Evolutionary conservation across 2,797 vertebrate species (phyloP).

Genomic region (Sebastes hubbsi): DNA sequence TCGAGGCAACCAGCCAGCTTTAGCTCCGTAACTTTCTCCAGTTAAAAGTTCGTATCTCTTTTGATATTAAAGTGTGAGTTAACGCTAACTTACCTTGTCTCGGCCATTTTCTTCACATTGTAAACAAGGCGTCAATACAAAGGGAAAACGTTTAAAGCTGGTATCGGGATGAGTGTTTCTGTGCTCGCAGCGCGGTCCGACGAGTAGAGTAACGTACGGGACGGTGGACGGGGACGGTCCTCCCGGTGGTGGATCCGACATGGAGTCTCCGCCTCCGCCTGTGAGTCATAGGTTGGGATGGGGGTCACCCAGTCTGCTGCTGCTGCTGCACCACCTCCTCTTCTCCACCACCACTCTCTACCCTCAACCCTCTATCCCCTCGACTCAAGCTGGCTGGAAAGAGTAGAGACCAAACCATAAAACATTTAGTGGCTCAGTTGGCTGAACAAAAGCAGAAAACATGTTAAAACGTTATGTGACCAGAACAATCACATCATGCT

Average conservation of each 20-base stretch:
- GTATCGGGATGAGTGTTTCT: neutral
- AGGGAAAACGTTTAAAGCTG: neutral
- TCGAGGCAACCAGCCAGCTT: neutral
- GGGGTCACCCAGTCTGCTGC: conserved; percentile 58
- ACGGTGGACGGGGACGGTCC: neutral
- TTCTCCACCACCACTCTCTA: neutral
- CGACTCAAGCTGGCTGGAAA: neutral
- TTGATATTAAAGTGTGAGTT: neutral
- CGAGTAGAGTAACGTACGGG: conserved; percentile 31
- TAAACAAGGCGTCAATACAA: conserved; percentile 40
- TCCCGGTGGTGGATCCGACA: conserved; percentile 51
- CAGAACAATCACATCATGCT: neutral
- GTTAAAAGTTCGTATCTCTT: neutral
- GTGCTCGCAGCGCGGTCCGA: conserved; percentile 15
- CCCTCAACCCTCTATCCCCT: neutral
- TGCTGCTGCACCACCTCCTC: neutral
- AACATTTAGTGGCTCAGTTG: neutral
- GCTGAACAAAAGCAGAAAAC: neutral
- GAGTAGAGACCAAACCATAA: neutral
- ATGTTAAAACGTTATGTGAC: neutral
- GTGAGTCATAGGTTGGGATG: conserved; percentile 68
- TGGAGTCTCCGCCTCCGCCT: conserved; percentile 76
- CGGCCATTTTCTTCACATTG: conserved; percentile 84
- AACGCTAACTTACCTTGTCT: conserved; percentile 70
- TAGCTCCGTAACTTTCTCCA: conserved; percentile 37